Percentiles rank a stretch among this genome's conserved stretches.
Conservation (phyloP, 2,113 vertebrate species). For the Hydropotes inermis region DNA sequence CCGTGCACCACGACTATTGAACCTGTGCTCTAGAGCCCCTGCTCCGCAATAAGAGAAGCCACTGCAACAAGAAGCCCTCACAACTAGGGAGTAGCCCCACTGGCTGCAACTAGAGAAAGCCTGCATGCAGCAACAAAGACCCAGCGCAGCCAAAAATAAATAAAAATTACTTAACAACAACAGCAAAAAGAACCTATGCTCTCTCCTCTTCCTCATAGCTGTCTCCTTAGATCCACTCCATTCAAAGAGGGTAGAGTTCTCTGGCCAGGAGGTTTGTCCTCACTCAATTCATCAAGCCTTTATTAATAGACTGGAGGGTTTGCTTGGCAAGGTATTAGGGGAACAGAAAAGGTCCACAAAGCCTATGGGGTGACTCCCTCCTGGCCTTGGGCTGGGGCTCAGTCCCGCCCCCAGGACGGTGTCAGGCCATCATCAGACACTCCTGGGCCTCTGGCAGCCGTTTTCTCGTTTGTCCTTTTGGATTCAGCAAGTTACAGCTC, state of each 20-base stretch:
- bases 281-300: neutral
- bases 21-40: neutral
- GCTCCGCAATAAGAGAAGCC: neutral
- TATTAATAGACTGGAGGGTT: slow-evolving; percentile 12
- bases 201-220: neutral
- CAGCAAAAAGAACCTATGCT: neutral
- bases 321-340: neutral
- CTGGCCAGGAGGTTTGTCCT: neutral
- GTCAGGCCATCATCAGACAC: slow-evolving; percentile 63
- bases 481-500: slow-evolving; percentile 59
- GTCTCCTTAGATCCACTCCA: neutral
- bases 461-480: slow-evolving; percentile 47
- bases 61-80: neutral
- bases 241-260: neutral
- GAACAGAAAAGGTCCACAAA: neutral
- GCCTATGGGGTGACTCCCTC: neutral
- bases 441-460: slow-evolving; percentile 50
- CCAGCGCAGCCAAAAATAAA: neutral
- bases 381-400: neutral
- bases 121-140: neutral
- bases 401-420: neutral
- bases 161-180: neutral
- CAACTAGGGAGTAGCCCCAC: neutral
- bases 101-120: neutral
- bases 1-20: neutral